Percentiles rank a stretch among this genome's conserved stretches.
Conservation (phyloP, 2,888 invertebrate species). For the Drosophila antonietae region DNA sequence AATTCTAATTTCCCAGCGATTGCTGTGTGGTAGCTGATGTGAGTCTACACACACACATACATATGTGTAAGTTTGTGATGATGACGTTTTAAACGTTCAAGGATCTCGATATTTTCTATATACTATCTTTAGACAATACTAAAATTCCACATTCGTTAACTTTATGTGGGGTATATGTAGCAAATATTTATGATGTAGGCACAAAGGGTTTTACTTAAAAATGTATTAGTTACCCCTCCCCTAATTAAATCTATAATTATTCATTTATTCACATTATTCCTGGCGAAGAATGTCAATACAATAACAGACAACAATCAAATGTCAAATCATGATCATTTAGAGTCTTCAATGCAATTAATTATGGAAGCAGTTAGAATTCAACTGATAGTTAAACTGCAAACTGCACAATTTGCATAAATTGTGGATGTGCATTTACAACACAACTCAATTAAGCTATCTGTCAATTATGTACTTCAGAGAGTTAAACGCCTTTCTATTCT, state of each 20-base stretch:
- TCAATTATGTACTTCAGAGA: not conserved
- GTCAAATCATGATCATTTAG: not conserved
- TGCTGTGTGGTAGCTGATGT: too few species aligned
- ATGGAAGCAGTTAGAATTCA: constrained; percentile 45
- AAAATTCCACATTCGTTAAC: not conserved
- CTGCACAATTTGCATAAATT: constrained; percentile 8
- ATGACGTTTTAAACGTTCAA: too few species aligned
- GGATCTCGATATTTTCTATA: not conserved
- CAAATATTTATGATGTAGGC: not conserved
- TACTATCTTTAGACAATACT: not conserved
- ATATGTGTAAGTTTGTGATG: too few species aligned
- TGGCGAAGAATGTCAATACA: not conserved
- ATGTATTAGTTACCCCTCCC: not conserved
- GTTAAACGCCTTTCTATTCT: not conserved
- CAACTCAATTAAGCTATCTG: not conserved
- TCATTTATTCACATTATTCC: not conserved
- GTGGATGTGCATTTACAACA: constrained; percentile 35
- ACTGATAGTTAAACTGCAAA: constrained; percentile 37
- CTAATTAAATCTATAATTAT: not conserved
- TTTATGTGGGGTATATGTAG: too few species aligned
- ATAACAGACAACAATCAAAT: not conserved
- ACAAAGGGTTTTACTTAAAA: not conserved
- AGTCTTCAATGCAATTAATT: constrained; percentile 5
- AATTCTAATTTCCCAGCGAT: too few species aligned
- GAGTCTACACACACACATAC: too few species aligned